Evolutionary conservation across 2,888 invertebrate genomes (phyloP).

Genomic region (Coenonympha arcania): DNA sequence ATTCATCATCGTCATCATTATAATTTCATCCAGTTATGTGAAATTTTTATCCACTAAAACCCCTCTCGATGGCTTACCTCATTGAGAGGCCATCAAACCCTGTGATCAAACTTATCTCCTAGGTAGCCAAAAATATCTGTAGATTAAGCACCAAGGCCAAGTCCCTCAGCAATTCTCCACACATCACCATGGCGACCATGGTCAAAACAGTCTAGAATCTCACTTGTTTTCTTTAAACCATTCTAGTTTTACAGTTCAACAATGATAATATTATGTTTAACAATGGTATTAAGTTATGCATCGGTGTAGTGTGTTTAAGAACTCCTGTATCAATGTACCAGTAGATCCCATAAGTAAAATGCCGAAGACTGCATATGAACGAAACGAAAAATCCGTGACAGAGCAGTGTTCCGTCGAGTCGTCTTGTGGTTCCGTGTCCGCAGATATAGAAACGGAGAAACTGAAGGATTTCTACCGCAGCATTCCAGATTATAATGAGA

Average conservation of each 20-base stretch:
- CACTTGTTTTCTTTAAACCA: neutral
- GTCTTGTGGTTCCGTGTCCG: slow-evolving; percentile 44
- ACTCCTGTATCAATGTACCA: slow-evolving; percentile 82
- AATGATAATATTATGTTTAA: slow-evolving; percentile 24
- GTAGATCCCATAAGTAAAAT: slow-evolving; percentile 81
- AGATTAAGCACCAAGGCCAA: no score
- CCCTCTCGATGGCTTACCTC: no score
- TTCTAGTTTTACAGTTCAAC: slow-evolving; percentile 10
- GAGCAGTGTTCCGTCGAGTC: slow-evolving; percentile 59
- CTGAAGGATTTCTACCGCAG: slow-evolving; percentile 83
- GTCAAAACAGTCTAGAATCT: slow-evolving; percentile 17
- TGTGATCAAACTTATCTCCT: no score
- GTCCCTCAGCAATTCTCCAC: no score
- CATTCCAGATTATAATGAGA: slow-evolving; percentile 85
- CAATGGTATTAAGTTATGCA: slow-evolving; percentile 67
- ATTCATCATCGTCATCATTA: no score
- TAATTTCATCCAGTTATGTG: no score
- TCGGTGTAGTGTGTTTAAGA: slow-evolving; percentile 77
- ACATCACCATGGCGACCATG: slow-evolving; percentile 22
- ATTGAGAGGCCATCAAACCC: no score
- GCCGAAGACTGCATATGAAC: slow-evolving; percentile 81
- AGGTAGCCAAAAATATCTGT: no score
- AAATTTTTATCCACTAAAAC: no score
- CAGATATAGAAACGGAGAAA: slow-evolving; percentile 70
- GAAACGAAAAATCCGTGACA: slow-evolving; percentile 56